Evolutionary conservation across 1,140 invertebrate species (phyloP).

Genomic region (Drosophila biarmipes): DNA sequence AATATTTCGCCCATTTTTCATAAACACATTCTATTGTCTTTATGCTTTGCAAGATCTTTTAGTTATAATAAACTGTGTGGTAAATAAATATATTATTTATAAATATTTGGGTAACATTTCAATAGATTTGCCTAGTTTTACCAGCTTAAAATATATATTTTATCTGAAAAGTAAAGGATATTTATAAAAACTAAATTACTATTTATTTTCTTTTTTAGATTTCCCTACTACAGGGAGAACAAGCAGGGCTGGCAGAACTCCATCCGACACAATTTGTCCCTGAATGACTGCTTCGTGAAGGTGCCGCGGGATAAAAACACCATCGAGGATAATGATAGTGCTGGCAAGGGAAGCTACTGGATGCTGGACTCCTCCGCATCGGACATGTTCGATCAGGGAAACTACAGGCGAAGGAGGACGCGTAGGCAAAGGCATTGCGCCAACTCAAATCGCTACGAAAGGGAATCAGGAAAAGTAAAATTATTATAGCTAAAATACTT

Average conservation of each 20-base stretch:
- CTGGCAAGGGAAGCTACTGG: slow-evolving; percentile 94
- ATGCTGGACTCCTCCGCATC: slow-evolving; percentile 92
- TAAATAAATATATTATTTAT: too few relatives aligned
- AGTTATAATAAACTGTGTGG: too few relatives aligned
- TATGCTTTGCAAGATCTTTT: too few relatives aligned
- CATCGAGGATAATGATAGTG: slow-evolving; percentile 87
- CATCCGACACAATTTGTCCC: slow-evolving; percentile 94
- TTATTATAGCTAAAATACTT: not conserved
- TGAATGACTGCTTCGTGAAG: slow-evolving; percentile 98
- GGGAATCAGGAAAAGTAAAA: slow-evolving; percentile 42
- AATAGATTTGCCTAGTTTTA: too few relatives aligned
- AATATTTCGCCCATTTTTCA: too few relatives aligned
- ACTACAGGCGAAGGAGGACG: slow-evolving; percentile 89
- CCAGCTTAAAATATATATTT: too few relatives aligned
- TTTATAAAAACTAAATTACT: not conserved
- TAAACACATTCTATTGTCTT: too few relatives aligned
- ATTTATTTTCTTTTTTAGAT: slow-evolving; percentile 85
- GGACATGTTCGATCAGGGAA: slow-evolving; percentile 97
- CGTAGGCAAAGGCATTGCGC: slow-evolving; percentile 84
- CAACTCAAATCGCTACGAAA: slow-evolving; percentile 53
- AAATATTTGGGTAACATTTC: too few relatives aligned
- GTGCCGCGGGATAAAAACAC: slow-evolving; percentile 91
- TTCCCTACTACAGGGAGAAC: slow-evolving; percentile 91
- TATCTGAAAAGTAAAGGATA: not conserved
- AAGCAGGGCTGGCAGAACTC: slow-evolving; percentile 94